Evolutionary conservation across 1,140 invertebrate genomes (phyloP), one percentile per base, ranked within the genome.

Genomic region (Cherax quadricarinatus): DNA sequence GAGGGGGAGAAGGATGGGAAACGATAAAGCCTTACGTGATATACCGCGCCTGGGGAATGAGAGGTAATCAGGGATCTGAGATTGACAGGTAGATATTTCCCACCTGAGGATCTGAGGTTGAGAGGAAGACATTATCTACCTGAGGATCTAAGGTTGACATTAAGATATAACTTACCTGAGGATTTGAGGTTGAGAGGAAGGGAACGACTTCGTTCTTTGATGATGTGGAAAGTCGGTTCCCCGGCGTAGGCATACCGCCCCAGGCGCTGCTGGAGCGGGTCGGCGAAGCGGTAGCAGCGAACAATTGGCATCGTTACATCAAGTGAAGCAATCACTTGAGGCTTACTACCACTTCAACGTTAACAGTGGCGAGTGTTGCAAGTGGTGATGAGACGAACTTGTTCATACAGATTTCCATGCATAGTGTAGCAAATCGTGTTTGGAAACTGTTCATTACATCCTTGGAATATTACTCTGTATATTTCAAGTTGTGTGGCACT

Each of bases 151-250:
- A 70, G 66, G 66, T n/a, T 18, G 66, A n/a, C 18, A 18, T 41
- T 70, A 21, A 18, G 9, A 12, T 5, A 7, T 24, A 7, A 86
- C 87, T 12, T 48, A 90, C 88, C 88, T 90, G 81, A 85, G 30
- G 88, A 18, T 66, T 60, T 83, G 62, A 90, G 88, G 70, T 90
- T 90, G 18, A 83, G 48, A 9, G 88, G 88, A n/a, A 90, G 66
- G 41, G 88, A 90, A 21, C 88, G 80, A n/a, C 88, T 90, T 53
- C 88, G 84, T 49, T 90, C 88, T 51, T 57, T 90, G 51, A 90
- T 90, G 66, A 90, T 90, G 10, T 85, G 88, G 82, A 75, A 90
- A 9, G 60, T n/a, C 12, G 88, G 88, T 81, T 90, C 88, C 88
- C 88, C 88, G 51, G 88, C 88, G 73, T 90, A 90, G 48, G 88